These are phyloP conservation scores for Troides oblongomaculatus DNA, from an alignment of 2,888 invertebrate species.

Conservation along the genomic window DNA sequence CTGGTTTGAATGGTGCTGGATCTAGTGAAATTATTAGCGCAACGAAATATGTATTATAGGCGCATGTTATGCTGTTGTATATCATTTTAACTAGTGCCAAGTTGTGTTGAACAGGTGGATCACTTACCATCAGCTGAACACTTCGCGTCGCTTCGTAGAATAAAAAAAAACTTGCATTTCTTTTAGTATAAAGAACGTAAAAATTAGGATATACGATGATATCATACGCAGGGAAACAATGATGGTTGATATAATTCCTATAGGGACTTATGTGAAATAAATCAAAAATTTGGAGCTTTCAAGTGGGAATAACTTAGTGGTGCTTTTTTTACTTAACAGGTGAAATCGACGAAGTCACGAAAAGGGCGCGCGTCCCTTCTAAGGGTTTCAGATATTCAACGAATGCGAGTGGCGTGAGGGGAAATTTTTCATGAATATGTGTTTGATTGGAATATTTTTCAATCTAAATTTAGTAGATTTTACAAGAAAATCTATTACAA, in stretches of 20 bases:
- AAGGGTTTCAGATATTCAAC: conserved; percentile 35
- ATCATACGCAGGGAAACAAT: too few relatives aligned
- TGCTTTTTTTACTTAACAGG: conserved; percentile 62
- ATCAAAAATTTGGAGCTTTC: conserved; percentile 2
- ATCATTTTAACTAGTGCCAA: too few relatives aligned
- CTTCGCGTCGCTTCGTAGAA: too few relatives aligned
- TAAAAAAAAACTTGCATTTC: too few relatives aligned
- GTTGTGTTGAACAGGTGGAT: too few relatives aligned
- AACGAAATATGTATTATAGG: too few relatives aligned
- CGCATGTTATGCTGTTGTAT: too few relatives aligned
- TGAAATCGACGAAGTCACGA: conserved; percentile 64
- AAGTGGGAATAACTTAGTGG: conserved; percentile 52
- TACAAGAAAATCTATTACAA: background rate
- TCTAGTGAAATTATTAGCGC: too few relatives aligned
- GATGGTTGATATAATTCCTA: background rate
- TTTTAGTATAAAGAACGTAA: too few relatives aligned
- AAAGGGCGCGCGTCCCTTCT: conserved; percentile 43
- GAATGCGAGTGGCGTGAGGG: conserved; percentile 31
- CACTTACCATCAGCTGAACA: too few relatives aligned
- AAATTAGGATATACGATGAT: too few relatives aligned
- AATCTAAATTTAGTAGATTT: conserved; percentile 35
- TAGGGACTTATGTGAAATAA: conserved; percentile 2
- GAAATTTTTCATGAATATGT: conserved; percentile 37
- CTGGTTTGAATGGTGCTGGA: too few relatives aligned
- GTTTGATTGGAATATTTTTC: conserved; percentile 43